Conservation (phyloP, 1,140 invertebrate genomes). For the Monochamus saltuarius region DNA sequence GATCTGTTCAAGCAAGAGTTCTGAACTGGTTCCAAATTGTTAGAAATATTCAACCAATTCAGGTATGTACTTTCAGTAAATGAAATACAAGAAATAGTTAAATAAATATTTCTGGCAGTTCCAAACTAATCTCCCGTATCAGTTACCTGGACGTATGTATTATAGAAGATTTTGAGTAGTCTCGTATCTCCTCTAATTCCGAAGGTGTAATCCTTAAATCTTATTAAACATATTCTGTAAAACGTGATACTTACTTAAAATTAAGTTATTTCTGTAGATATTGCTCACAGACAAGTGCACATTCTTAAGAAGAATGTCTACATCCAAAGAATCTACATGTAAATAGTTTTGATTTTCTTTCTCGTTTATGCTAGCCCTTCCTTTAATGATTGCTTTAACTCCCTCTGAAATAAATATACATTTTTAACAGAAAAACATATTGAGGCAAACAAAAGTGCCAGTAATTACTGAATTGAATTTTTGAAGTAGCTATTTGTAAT, state of each 20-base stretch:
- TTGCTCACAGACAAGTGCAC: constrained; percentile 67
- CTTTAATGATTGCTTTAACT: constrained; percentile 62
- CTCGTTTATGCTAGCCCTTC: constrained; percentile 56
- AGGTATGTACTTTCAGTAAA: too few relatives aligned
- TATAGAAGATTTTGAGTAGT: too few relatives aligned
- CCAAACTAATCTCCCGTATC: too few relatives aligned
- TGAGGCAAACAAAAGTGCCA: neutral
- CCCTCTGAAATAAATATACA: constrained; percentile 54
- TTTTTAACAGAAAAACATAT: neutral
- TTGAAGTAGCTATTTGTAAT: neutral
- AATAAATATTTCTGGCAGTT: too few relatives aligned
- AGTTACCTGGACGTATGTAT: too few relatives aligned
- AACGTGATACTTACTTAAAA: constrained; percentile 61
- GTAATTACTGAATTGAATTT: neutral
- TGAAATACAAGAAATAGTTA: too few relatives aligned
- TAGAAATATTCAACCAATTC: too few relatives aligned
- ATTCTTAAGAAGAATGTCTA: constrained; percentile 65
- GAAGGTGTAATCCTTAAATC: neutral
- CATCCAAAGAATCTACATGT: constrained; percentile 63
- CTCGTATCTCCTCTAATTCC: too few relatives aligned
- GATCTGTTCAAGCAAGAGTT: too few relatives aligned
- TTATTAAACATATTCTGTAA: neutral
- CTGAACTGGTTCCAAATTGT: too few relatives aligned
- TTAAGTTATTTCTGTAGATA: constrained; percentile 69
- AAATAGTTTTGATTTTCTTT: constrained; percentile 59